phyloP scores from a whole-genome alignment of 2,113 vertebrate species.

The Bambusicola thoracicus region DNA sequence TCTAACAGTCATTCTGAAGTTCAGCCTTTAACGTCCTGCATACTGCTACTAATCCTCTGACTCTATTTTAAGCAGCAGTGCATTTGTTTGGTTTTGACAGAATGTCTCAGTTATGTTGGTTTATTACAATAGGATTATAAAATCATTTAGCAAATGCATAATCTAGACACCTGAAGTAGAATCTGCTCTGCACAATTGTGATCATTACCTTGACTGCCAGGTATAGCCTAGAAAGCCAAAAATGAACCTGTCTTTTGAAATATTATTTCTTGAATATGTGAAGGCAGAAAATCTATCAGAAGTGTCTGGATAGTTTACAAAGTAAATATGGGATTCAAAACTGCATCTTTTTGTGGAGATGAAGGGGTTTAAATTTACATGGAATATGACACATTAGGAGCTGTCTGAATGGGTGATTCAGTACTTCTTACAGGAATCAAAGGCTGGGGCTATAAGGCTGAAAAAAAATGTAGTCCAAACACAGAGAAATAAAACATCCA shows the following conservation, averaged over 20 bases:
- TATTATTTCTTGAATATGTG: not conserved
- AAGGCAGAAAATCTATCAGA: not conserved
- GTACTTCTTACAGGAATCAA: not conserved
- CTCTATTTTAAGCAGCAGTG: not conserved
- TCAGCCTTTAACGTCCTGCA: not conserved
- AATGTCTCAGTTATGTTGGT: not conserved
- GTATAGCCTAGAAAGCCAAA: not conserved
- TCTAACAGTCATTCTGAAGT: not conserved
- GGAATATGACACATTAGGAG: not conserved
- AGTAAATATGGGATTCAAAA: not conserved
- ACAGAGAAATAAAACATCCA: not conserved
- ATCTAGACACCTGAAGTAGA: not conserved
- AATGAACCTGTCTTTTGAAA: not conserved
- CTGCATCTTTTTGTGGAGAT: not conserved
- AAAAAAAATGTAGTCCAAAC: not conserved
- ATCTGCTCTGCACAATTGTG: not conserved
- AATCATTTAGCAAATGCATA: not conserved
- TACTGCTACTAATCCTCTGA: not conserved
- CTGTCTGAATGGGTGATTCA: not conserved
- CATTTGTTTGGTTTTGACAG: not conserved
- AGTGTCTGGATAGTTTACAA: not conserved
- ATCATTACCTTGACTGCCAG: not conserved
- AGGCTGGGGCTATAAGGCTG: not conserved
- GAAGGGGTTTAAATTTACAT: not conserved
- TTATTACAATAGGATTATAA: not conserved